phyloP scores from a whole-genome alignment of 2,113 vertebrate species.

The Furnarius figulus region DNA sequence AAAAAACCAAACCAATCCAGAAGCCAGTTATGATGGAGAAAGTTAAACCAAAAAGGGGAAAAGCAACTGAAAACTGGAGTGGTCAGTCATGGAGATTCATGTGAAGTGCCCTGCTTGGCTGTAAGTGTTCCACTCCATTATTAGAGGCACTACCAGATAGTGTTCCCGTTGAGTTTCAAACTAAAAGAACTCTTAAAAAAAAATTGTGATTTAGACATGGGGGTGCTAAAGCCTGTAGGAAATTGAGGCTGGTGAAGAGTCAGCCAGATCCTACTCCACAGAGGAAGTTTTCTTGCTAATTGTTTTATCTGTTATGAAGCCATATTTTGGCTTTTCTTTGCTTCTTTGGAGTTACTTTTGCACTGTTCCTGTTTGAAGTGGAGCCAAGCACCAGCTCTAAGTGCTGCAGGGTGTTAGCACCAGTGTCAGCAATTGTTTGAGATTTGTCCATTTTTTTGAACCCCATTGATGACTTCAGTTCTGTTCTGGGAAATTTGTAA shows the following conservation, averaged over 20 bases:
- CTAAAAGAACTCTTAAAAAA: neutral
- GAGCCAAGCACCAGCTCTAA: neutral
- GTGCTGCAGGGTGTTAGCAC: neutral
- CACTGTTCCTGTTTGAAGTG: neutral
- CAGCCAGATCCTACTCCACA: neutral
- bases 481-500: neutral
- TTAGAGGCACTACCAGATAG: neutral
- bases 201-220: rapidly evolving
- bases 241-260: neutral
- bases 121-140: neutral
- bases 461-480: neutral
- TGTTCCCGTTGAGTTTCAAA: neutral
- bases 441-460: neutral
- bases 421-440: neutral
- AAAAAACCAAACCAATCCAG: neutral
- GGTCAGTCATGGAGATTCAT: neutral
- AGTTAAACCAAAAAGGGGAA: neutral
- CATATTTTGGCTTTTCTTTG: neutral
- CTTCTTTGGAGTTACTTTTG: neutral
- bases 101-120: neutral
- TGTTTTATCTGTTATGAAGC: neutral
- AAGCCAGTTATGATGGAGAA: neutral
- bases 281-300: neutral
- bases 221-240: neutral
- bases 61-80: neutral